These are phyloP conservation scores for Bucco capensis DNA, from an alignment of 2,113 vertebrate species.

Conservation along the genomic window DNA sequence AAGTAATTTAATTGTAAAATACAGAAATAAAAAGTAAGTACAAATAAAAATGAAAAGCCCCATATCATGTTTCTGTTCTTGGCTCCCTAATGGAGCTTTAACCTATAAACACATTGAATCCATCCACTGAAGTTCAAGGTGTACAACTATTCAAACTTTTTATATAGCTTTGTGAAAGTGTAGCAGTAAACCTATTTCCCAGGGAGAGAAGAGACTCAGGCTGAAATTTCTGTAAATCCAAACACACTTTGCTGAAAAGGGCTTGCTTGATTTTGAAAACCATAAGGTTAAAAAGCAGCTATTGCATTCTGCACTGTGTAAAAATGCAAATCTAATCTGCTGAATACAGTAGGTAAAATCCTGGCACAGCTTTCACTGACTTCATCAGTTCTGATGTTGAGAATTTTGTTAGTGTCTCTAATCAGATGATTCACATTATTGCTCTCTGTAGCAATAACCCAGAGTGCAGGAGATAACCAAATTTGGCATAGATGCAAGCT, in stretches of 20 bases:
- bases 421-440: slow-evolving; percentile 53
- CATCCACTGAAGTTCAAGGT: neutral
- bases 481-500: neutral
- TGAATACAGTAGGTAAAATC: slow-evolving; percentile 26
- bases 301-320: neutral
- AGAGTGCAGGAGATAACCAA: slow-evolving; percentile 19
- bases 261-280: neutral
- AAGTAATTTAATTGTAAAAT: slow-evolving; percentile 40
- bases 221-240: slow-evolving; percentile 23
- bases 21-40: neutral
- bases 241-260: neutral
- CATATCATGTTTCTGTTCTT: slow-evolving; percentile 15
- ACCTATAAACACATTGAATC: neutral
- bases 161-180: neutral
- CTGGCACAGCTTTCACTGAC: slow-evolving; percentile 20
- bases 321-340: neutral
- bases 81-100: slow-evolving; percentile 16
- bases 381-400: slow-evolving; percentile 30
- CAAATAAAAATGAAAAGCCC: slow-evolving; percentile 6
- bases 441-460: slow-evolving; percentile 46
- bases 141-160: neutral
- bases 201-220: neutral
- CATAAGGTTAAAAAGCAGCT: neutral
- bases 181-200: neutral
- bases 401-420: slow-evolving; percentile 32